Percentiles rank a stretch among this genome's conserved stretches.
Evolutionary conservation across 2,113 vertebrate genomes (phyloP).

Genomic region (Bubalus kerabau): DNA sequence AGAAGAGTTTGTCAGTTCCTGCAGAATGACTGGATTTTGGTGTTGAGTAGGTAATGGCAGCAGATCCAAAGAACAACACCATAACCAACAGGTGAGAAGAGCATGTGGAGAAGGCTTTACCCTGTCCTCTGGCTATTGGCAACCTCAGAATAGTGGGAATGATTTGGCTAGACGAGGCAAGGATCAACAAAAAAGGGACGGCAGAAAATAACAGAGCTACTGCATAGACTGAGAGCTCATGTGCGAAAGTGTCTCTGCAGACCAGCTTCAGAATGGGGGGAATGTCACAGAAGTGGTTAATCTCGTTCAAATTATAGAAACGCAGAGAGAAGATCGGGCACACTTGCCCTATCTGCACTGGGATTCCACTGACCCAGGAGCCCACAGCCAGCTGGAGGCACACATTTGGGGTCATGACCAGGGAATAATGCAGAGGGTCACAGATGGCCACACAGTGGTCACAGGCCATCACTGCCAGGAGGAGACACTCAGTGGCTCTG

Average conservation of each 20-base stretch:
- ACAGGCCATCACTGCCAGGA: not conserved
- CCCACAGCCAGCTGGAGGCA: not conserved
- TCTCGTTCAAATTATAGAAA: not conserved
- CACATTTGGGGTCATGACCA: not conserved
- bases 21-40: not conserved
- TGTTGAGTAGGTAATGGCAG: not conserved
- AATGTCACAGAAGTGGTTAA: not conserved
- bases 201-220: not conserved
- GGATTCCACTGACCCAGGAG: not conserved
- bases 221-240: not conserved
- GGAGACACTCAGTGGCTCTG: not conserved
- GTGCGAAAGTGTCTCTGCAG: not conserved
- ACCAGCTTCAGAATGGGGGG: not conserved
- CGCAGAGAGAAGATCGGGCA: not conserved
- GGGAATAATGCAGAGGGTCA: not conserved
- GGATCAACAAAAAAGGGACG: not conserved
- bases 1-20: not conserved
- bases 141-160: not conserved
- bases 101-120: not conserved
- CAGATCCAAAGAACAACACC: not conserved
- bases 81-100: not conserved
- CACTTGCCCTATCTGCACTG: not conserved
- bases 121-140: not conserved
- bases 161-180: constrained; percentile 6
- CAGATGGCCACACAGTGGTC: not conserved